phyloP scores from a whole-genome alignment of 2,113 vertebrate species.

The Scatophagus argus region DNA sequence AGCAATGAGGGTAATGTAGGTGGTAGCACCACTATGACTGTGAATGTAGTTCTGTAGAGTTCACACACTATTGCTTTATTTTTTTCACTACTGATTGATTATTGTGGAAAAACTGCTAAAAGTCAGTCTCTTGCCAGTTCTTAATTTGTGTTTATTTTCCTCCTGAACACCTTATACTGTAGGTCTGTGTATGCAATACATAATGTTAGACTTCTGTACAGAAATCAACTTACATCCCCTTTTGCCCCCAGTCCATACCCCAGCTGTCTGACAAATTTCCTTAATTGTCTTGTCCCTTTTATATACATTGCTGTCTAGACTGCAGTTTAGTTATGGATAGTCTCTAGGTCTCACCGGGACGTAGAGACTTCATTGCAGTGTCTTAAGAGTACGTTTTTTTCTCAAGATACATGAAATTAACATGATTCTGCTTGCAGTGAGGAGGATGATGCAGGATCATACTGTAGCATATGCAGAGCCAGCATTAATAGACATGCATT shows the following conservation, averaged over 20 bases:
- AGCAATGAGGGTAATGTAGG: too few species aligned
- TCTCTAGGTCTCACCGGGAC: constrained; percentile 55
- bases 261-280: constrained; percentile 62
- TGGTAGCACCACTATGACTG: too few species aligned
- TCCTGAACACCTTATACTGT: too few species aligned
- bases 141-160: too few species aligned
- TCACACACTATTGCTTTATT: too few species aligned
- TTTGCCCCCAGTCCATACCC: constrained; percentile 13
- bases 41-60: too few species aligned
- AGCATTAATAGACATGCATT: not conserved
- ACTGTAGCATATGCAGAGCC: not conserved
- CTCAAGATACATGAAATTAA: constrained; percentile 17
- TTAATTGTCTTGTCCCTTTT: constrained; percentile 51
- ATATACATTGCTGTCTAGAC: constrained; percentile 41
- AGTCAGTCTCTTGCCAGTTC: too few species aligned
- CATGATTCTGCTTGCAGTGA: not conserved
- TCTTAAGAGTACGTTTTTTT: not conserved
- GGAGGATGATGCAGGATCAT: not conserved
- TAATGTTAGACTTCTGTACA: too few species aligned
- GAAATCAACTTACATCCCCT: constrained; percentile 58
- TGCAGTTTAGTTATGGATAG: constrained; percentile 58
- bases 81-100: too few species aligned
- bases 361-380: not conserved
- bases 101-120: too few species aligned
- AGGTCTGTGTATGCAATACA: too few species aligned